phyloP scores from a whole-genome alignment of 2,797 vertebrate genomes.

The Sylvilagus floridanus region DNA sequence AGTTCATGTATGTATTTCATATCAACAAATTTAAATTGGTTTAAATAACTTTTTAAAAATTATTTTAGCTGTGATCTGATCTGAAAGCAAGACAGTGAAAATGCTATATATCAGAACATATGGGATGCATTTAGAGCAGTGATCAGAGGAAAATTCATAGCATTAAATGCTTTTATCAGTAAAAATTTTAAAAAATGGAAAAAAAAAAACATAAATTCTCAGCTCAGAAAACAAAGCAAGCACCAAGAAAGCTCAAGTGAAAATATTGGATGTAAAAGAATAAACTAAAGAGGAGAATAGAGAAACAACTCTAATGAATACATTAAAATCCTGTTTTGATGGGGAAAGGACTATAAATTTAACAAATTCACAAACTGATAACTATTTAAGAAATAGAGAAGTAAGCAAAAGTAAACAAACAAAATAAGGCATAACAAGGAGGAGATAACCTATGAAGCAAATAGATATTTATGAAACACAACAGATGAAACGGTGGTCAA shows the following conservation, averaged over 20 bases:
- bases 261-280: not conserved
- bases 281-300: not conserved
- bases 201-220: not conserved
- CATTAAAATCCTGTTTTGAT: not conserved
- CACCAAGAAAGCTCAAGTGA: not conserved
- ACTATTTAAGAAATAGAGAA: too few relatives aligned
- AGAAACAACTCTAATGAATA: not conserved
- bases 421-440: not conserved
- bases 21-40: not conserved
- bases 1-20: not conserved
- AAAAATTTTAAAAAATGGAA: not conserved
- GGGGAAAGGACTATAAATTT: not conserved
- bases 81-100: not conserved
- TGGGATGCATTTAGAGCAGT: slow-evolving; percentile 3
- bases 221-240: not conserved
- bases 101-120: not conserved
- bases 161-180: not conserved
- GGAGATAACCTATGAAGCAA: not conserved
- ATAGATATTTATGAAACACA: not conserved
- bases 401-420: not conserved
- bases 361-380: not conserved
- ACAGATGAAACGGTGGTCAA: not conserved
- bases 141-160: slow-evolving; percentile 3
- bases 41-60: not conserved
- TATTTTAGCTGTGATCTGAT: not conserved